Evolutionary conservation across 2,797 vertebrate genomes (phyloP), one percentile per base, ranked within the genome.

Genomic region (Acanthopagrus latus): DNA sequence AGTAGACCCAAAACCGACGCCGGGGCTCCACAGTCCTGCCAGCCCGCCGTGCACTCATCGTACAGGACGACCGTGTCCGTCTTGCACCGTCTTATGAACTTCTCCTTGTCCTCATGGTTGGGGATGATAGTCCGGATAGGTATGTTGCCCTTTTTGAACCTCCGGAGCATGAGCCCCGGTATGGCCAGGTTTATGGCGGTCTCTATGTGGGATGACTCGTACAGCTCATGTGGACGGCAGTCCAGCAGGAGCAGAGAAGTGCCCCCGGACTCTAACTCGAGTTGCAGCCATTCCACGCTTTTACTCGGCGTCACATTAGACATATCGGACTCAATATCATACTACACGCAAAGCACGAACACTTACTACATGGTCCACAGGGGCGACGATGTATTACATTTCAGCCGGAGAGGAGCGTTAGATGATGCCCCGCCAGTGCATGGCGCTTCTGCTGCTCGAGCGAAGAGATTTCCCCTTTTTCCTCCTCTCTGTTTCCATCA

Each of bases 161-260:
- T 94, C 76, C 98, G 95, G 73, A 99, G 95, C 98, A 99, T 98
- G 88, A 99, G 96, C 70, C 97, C 97, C 56, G 98, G 98, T 74
- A 99, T 97, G 85, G 96, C 97, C 92, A 99, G 96, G 92, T 96
- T 97, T 84, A 99, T 97, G 95, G 98, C 97, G 83, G 95, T 95
- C 89, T 98, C 97, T 82, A 99, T 95, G 95, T 99, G 98, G 82
- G 97, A 97, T 58, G 97, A 98, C 76, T 99, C 97, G 75, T 98
- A 99, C 7, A 98, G 95, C 91, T 99, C 97, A 74, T 96, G 97
- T 8, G 98, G 92, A 67, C 98, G 96, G 85, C 97, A 99, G 97
- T 99, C 98, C 96, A 99, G 96, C 91, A 99, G 94, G 74, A 99
- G 95, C 92, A 98, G 80, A n/a, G 91, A 90, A 73, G 96, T 92